A percentile compares a stretch with the other conserved stretches of the same genome.
phyloP scores from a whole-genome alignment of 2,888 invertebrate species.

The Amphiduros pacificus region DNA sequence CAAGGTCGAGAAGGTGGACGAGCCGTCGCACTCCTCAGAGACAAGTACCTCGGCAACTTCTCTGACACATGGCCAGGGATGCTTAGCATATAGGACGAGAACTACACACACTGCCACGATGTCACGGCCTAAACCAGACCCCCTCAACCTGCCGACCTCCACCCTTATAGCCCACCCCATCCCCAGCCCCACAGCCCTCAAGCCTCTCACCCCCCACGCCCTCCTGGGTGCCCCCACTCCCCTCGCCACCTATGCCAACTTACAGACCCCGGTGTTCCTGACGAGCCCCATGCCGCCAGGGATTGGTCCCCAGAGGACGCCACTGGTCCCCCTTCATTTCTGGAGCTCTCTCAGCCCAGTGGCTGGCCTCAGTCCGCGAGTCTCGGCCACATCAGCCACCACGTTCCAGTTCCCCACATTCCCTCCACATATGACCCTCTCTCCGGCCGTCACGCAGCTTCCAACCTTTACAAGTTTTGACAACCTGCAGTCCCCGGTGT shows the following conservation, averaged over 20 bases:
- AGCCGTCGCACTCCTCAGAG: too few species aligned
- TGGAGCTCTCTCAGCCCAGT: conserved; percentile 59
- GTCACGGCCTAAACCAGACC: conserved; percentile 29
- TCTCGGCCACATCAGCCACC: conserved; percentile 25
- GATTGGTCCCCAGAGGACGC: conserved; percentile 46
- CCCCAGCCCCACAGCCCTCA: conserved; percentile 39
- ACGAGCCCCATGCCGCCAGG: conserved; percentile 31
- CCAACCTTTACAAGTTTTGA: conserved; percentile 29
- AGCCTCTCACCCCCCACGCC: conserved; percentile 11
- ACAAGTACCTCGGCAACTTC: too few species aligned
- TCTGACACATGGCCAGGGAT: neutral
- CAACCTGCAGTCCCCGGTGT: conserved; percentile 28
- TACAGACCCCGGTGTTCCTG: conserved; percentile 46
- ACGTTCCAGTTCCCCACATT: conserved; percentile 34
- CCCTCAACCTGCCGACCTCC: conserved; percentile 34
- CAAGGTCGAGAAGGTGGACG: too few species aligned
- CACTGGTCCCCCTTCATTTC: conserved; percentile 55
- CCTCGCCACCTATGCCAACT: neutral
- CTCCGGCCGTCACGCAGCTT: conserved; percentile 28
- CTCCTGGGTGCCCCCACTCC: neutral
- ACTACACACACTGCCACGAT: neutral
- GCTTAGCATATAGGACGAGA: neutral
- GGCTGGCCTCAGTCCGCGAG: conserved; percentile 47
- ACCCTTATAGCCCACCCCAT: conserved; percentile 33
- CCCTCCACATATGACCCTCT: conserved; percentile 21